Base-by-base conservation (phyloP, 1,140 invertebrate genomes). In the Cecropterus lyciades region DNA sequence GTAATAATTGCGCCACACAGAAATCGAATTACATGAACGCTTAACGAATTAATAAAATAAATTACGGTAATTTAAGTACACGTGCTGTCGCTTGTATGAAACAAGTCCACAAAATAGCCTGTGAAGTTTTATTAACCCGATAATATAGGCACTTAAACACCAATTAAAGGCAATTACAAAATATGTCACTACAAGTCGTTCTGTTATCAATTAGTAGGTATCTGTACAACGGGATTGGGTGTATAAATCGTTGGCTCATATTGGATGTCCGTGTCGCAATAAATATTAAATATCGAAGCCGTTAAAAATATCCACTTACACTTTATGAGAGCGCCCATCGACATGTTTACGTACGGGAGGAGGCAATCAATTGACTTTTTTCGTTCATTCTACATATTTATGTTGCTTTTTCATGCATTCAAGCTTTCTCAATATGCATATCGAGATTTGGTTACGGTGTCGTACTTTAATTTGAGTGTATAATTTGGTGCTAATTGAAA, bases 241-340 rank as follows among this genome's bases (percentile, higher is more conserved):
- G 77, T 84, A 87, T 86, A 89, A 91, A 89, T 89, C 83, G 69
- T 75, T 70, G 40, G 73, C 75, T 87, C 79, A 89, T 91, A 89
- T 91, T 89, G 89, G 85, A 85, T 91, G 84, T 87, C 81, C 74
- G 79, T 85, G 77, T 87, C 85, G 75, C 80, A 80, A 91, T 91
- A 91, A 91, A 91, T 91, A 89, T 91, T 91, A 89, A 89, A 89
- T 91, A 91, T 91, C 86, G 82, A 82, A 71, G 81, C 80, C 70
- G 79, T 89, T 88, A 89, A 87, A 88, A 87, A 89, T 91, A 91
- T 91, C 88, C 79, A 69, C 82, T 91, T 91, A 91, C 89, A 88
- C 73, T 91, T 91, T 91, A 91, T 79, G 89, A 88, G 87, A 82
- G 79, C 87, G 83, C 51, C 51, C 71, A 70, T 72, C 64, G 83